Evolutionary conservation across 2,113 vertebrate genomes (phyloP).

Genomic region (Anoura caudifer): DNA sequence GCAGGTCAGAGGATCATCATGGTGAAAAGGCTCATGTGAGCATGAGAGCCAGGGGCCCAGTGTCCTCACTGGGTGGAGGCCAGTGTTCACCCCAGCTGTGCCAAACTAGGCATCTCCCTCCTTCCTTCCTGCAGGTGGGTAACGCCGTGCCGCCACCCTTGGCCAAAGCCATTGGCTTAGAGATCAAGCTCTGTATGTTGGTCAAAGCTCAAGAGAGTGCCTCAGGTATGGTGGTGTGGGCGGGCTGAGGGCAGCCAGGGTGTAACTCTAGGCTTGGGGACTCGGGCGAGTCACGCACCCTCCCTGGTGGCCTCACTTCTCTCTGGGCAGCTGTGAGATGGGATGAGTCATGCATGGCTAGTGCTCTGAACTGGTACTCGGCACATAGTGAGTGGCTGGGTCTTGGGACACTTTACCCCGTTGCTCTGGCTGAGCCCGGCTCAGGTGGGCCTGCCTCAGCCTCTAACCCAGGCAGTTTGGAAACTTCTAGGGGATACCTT

Average conservation of each 20-base stretch:
- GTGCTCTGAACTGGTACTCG: accelerated
- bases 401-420: neutral
- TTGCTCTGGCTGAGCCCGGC: neutral
- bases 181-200: constrained; percentile 88
- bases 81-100: accelerated
- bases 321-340: neutral
- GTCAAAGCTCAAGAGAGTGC: constrained; percentile 84
- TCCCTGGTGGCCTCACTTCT: neutral
- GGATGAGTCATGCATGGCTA: accelerated
- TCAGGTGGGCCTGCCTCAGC: accelerated
- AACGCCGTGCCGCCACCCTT: constrained; percentile 95
- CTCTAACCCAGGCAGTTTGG: neutral
- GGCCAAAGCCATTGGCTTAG: constrained; percentile 92
- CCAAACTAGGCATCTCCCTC: neutral
- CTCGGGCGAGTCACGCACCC: neutral
- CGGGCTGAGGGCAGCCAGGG: accelerated
- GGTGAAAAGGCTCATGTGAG: neutral
- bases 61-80: accelerated
- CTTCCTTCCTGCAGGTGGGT: constrained; percentile 84
- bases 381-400: neutral
- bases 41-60: neutral
- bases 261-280: neutral
- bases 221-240: constrained; percentile 76
- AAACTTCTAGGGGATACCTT: neutral
- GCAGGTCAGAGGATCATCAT: neutral